Evolutionary conservation across 2,888 invertebrate species (phyloP).

Genomic region (Kuschelorhynchus macadamiae): DNA sequence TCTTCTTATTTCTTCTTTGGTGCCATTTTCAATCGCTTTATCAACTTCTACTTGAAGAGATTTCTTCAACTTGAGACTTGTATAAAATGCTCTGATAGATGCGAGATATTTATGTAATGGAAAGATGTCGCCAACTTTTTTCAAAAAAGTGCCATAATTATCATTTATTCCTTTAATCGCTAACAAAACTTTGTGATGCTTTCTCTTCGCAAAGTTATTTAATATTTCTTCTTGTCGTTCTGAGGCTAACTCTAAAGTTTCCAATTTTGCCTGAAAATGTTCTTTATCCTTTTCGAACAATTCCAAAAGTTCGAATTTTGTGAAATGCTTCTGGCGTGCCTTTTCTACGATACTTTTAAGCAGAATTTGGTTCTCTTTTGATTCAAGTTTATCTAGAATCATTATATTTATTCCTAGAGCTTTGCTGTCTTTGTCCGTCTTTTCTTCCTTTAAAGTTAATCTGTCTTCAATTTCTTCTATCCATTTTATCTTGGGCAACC

Average conservation of each 20-base stretch:
- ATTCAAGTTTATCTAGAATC: neutral
- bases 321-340: neutral
- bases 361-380: neutral
- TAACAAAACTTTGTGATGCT: neutral
- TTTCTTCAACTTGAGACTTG: neutral
- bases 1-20: neutral
- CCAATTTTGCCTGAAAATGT: neutral
- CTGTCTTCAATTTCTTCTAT: slow-evolving; percentile 17
- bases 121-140: slow-evolving; percentile 9
- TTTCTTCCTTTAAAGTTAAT: neutral
- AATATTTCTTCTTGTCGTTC: slow-evolving; percentile 1
- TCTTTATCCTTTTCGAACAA: neutral
- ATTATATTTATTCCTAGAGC: neutral
- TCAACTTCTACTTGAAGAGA: neutral
- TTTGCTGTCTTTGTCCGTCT: neutral
- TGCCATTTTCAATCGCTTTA: slow-evolving; percentile 1
- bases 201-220: neutral
- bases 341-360: neutral
- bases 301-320: neutral
- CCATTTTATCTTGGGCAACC: neutral
- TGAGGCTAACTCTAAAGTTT: neutral
- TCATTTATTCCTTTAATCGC: slow-evolving; percentile 13
- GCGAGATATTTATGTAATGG: neutral
- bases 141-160: slow-evolving; percentile 13
- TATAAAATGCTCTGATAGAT: neutral